Evolutionary conservation across 2,113 vertebrate genomes (phyloP), one percentile per base, ranked within the genome.

Genomic region (Anolis carolinensis): DNA sequence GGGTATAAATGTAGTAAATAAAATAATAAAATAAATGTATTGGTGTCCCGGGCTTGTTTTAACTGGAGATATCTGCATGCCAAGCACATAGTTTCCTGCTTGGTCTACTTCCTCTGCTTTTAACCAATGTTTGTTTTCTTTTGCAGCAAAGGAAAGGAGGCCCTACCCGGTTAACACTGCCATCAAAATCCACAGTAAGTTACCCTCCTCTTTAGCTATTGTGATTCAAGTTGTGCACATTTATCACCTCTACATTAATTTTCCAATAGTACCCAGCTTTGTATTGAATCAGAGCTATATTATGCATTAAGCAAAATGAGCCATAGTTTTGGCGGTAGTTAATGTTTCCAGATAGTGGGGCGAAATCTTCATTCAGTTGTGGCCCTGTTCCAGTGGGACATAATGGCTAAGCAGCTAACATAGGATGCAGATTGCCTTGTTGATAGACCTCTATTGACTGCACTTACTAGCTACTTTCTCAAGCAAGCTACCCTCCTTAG

Each of bases 131-230:
- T 2, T 78, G 79, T 89, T 84, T 88, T 95, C 90, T 91, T 21
- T 93, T 92, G 11, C 95, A 99, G 99, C 99, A 99, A 98, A 98
- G 98, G 90, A 99, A 99, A 98, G 98, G 99, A 84, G 99, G 99
- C 76, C 99, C 99, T 88, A 99, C 98, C 68, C 96, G 98, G 78
- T 97, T 99, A 90, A 99, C 98, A 88, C 97, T 99, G 95, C 99
- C 99, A 87, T 99, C 99, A 89, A 99, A 99, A 95, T 99, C 99
- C 94, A 99, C 99, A 90, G 99, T 99, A 92, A 98, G 98, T 95
- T n/a, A 86, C 62, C 68, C 25, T 92, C 52, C 82, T 48, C 65
- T 39, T 63, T 32, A 21, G 8, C 34, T 44, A 23, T 20, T n/a
- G 13, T 30, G 21, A 32, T 32, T 48, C 14, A 13, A 9, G 5